A percentile compares a stretch with the other conserved stretches of the same genome.
phyloP scores from a whole-genome alignment of 2,797 vertebrate species.

The Psittacula echo region DNA sequence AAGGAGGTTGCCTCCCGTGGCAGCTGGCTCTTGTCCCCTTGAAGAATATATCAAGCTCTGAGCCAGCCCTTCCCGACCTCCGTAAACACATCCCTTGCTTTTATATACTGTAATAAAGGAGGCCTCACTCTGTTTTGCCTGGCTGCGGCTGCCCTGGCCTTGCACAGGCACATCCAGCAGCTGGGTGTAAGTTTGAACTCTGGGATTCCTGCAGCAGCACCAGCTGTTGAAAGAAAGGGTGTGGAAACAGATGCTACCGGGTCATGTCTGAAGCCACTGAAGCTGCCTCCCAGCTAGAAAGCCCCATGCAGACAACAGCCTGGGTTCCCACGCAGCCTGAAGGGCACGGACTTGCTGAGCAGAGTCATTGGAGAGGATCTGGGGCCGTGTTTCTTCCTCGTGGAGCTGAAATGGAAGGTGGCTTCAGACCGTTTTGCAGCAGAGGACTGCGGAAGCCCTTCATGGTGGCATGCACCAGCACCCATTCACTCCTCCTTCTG shows the following conservation, averaged over 20 bases:
- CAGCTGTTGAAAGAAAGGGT: slow-evolving; percentile 19
- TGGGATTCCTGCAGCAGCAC: background rate
- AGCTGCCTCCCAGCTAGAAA: background rate
- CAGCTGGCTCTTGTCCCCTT: slow-evolving; percentile 62
- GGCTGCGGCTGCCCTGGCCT: background rate
- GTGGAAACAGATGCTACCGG: background rate
- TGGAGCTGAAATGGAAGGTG: background rate
- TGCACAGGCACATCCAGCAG: slow-evolving; percentile 43
- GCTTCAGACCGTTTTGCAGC: background rate
- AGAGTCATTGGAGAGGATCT: background rate
- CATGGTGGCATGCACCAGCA: background rate
- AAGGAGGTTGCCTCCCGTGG: background rate
- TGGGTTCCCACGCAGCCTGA: background rate
- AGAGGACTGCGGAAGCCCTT: background rate
- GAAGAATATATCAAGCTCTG: slow-evolving; percentile 51
- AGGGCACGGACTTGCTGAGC: background rate
- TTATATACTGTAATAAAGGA: slow-evolving; percentile 29
- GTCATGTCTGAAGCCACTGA: background rate
- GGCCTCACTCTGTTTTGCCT: slow-evolving; percentile 30
- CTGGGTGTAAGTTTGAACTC: slow-evolving; percentile 48
- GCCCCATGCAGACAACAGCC: background rate
- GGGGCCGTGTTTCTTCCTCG: background rate
- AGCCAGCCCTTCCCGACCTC: slow-evolving; percentile 40
- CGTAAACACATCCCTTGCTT: slow-evolving; percentile 53
- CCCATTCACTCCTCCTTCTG: background rate